Evolutionary conservation across 2,888 invertebrate species (phyloP).

Genomic region (Ophraella communa): DNA sequence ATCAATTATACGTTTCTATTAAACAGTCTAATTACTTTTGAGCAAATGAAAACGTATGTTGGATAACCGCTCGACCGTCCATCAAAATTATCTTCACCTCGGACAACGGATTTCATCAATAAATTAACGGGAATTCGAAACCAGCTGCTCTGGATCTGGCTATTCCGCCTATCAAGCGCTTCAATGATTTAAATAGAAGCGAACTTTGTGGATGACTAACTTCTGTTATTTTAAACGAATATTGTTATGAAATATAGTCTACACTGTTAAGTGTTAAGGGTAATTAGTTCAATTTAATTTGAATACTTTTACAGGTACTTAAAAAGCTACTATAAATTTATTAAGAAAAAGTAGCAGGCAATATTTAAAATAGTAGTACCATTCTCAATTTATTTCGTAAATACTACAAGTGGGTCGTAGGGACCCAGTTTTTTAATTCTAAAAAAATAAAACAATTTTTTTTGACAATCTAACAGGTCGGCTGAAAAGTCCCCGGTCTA

Average conservation of each 20-base stretch:
- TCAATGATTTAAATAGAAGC: not conserved
- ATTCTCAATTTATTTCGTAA: too few relatives aligned
- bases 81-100: slow-evolving; percentile 9
- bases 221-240: not conserved
- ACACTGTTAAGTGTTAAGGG: not conserved
- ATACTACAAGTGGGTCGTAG: too few relatives aligned
- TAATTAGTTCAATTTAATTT: too few relatives aligned
- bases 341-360: too few relatives aligned
- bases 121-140: not conserved
- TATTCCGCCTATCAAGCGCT: not conserved
- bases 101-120: not conserved
- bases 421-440: too few relatives aligned
- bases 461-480: too few relatives aligned
- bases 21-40: slow-evolving; percentile 1
- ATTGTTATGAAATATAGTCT: not conserved
- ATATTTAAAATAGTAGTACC: too few relatives aligned
- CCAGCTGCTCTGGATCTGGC: not conserved
- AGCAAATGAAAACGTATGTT: not conserved
- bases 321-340: too few relatives aligned
- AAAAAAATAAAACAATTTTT: too few relatives aligned
- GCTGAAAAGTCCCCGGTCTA: too few relatives aligned
- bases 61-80: slow-evolving; percentile 2
- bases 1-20: not conserved
- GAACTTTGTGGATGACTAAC: not conserved
- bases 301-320: too few relatives aligned